Evolutionary conservation across 2,888 invertebrate species (phyloP).

Genomic region (Rosalia funebris): DNA sequence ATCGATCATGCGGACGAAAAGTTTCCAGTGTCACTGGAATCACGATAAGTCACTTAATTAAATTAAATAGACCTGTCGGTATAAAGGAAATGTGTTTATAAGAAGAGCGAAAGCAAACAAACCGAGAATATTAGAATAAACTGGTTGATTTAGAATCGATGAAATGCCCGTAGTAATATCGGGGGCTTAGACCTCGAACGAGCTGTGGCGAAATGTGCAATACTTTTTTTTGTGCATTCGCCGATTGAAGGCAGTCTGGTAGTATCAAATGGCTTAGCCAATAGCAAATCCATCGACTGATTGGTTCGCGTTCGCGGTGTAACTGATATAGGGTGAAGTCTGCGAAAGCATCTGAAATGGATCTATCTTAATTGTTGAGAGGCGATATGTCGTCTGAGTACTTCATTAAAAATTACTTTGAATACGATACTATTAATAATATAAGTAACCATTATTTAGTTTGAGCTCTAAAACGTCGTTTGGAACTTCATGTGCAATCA

Average conservation of each 20-base stretch:
- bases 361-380: no score
- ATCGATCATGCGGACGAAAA: conserved; percentile 18
- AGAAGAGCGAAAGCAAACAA: conserved; percentile 10
- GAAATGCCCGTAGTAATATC: conserved; percentile 41
- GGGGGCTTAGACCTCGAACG: conserved; percentile 30
- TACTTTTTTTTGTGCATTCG: conserved; percentile 46
- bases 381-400: no score
- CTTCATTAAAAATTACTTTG: no score
- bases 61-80: conserved; percentile 17
- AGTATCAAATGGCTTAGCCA: conserved; percentile 44
- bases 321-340: conserved; percentile 18
- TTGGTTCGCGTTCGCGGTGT: conserved; percentile 44
- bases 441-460: no score
- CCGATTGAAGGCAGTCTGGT: conserved; percentile 36
- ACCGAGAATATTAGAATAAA: conserved; percentile 24
- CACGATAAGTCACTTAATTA: conserved; percentile 17
- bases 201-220: conserved; percentile 41
- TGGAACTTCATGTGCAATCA: no score
- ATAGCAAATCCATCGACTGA: conserved; percentile 52
- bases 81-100: conserved; percentile 14
- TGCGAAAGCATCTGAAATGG: not conserved
- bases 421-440: no score
- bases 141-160: conserved; percentile 21
- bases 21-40: conserved; percentile 6
- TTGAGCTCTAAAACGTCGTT: no score